These are phyloP conservation scores for Thripadectes ignobilis DNA, from an alignment of 2,797 vertebrate genomes.

Conservation along the genomic window DNA sequence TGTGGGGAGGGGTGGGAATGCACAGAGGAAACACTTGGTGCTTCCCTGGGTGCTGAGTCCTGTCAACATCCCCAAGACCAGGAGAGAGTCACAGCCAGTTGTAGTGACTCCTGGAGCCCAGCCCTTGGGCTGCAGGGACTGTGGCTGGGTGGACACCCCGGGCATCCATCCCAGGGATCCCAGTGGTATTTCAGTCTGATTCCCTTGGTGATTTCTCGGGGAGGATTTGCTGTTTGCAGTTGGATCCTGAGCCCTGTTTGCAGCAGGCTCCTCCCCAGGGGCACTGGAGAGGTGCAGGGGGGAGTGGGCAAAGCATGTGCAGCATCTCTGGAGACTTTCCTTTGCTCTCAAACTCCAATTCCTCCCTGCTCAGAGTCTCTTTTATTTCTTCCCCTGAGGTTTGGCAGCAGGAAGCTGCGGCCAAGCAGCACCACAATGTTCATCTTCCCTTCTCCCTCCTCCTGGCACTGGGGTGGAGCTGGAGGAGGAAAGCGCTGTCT, in stretches of 20 bases:
- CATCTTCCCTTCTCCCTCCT: not conserved
- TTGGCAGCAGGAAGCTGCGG: conserved; percentile 14
- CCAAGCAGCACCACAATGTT: not conserved
- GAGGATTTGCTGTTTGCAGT: not conserved
- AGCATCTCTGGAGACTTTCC: not conserved
- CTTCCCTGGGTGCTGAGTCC: not conserved
- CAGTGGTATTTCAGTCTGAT: not conserved
- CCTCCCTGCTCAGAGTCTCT: not conserved
- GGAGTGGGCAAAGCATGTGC: not conserved
- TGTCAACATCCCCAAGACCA: not conserved
- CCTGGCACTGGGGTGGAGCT: not conserved
- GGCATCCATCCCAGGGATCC: accelerated
- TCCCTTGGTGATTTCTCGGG: not conserved
- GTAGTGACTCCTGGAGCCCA: not conserved
- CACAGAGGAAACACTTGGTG: not conserved
- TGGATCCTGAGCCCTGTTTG: not conserved
- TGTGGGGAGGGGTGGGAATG: not conserved
- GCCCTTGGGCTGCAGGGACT: not conserved
- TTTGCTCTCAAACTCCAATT: not conserved
- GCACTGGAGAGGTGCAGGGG: not conserved
- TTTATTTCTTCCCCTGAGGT: not conserved
- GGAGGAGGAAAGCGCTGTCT: not conserved
- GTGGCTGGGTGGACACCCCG: not conserved
- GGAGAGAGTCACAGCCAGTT: not conserved
- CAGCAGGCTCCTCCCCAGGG: not conserved